A percentile compares a stretch with the other conserved stretches of the same genome.
Evolutionary conservation across 2,797 vertebrate species (phyloP).

Genomic region (Halcyon badia): DNA sequence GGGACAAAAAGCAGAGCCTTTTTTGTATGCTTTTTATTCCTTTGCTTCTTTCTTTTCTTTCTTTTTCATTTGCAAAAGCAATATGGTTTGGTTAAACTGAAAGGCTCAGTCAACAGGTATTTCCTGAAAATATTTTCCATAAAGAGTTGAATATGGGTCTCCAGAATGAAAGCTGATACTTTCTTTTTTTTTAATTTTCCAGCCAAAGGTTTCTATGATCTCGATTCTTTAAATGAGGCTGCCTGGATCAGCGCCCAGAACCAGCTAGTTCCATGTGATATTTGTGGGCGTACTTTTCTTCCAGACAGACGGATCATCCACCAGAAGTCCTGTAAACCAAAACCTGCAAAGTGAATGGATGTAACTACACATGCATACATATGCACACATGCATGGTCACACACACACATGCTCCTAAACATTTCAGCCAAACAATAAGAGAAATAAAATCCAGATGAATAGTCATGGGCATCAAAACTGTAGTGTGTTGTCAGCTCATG

Average conservation of each 20-base stretch:
- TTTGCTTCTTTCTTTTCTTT: not conserved
- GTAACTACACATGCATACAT: not conserved
- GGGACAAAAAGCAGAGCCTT: constrained; percentile 62
- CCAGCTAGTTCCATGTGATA: constrained; percentile 82
- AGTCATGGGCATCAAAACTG: not conserved
- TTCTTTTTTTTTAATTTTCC: constrained; percentile 75
- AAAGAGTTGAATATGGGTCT: constrained; percentile 72
- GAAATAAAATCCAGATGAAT: constrained; percentile 38
- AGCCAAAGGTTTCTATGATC: constrained; percentile 86
- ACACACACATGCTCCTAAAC: not conserved
- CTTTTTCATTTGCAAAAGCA: constrained; percentile 65
- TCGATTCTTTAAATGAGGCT: constrained; percentile 82
- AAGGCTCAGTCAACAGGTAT: constrained; percentile 83
- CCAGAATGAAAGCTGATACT: constrained; percentile 80
- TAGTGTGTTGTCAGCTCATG: not conserved
- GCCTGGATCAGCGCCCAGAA: constrained; percentile 83
- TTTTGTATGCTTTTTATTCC: constrained; percentile 24
- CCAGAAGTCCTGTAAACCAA: constrained; percentile 83
- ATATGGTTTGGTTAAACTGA: constrained; percentile 78
- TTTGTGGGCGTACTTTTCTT: constrained; percentile 84
- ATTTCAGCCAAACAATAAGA: not conserved
- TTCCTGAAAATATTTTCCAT: constrained; percentile 85
- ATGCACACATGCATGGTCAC: not conserved
- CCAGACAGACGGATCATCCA: constrained; percentile 86
- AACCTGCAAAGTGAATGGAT: constrained; percentile 70